A percentile compares a stretch with the other conserved stretches of the same genome.
These are phyloP conservation scores for Dilophus febrilis DNA, from an alignment of 2,888 invertebrate species.

Conservation along the genomic window DNA sequence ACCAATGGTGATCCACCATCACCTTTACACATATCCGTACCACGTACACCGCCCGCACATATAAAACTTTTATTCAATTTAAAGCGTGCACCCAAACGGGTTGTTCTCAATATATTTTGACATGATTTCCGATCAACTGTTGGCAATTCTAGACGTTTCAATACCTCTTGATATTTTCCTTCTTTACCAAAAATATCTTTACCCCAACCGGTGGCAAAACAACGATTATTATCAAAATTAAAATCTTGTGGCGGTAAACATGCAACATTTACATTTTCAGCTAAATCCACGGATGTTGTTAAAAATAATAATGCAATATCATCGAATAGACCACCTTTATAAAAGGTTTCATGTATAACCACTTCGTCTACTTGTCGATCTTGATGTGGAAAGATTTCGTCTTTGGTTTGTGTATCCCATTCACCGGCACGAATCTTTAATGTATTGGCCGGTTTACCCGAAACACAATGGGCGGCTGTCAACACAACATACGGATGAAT, in stretches of 20 bases:
- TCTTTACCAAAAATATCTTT: conserved; percentile 21
- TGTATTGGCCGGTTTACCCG: conserved; percentile 13
- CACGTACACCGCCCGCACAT: conserved; percentile 60
- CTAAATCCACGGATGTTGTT: conserved; percentile 37
- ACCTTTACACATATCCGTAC: conserved; percentile 56
- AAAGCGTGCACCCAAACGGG: conserved; percentile 50
- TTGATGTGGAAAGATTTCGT: conserved; percentile 51
- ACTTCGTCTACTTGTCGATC: conserved; percentile 43
- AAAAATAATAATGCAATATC: conserved; percentile 58
- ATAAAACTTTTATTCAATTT: conserved; percentile 49
- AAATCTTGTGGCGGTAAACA: conserved; percentile 40
- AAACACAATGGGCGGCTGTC: conserved; percentile 67
- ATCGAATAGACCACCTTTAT: conserved; percentile 47
- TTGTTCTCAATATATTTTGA: conserved; percentile 36
- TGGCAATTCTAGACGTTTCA: conserved; percentile 56
- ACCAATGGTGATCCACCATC: conserved; percentile 69
- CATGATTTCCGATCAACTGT: conserved; percentile 37
- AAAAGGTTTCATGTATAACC: conserved; percentile 43
- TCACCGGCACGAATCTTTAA: conserved; percentile 51
- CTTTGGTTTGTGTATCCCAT: conserved; percentile 63
- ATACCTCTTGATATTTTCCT: conserved; percentile 42
- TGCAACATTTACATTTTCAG: conserved; percentile 50
- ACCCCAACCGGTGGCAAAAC: conserved; percentile 39
- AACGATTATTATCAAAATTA: conserved; percentile 20
- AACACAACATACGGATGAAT: conserved; percentile 40